Percentiles rank a stretch among this genome's conserved stretches.
phyloP scores from a whole-genome alignment of 2,888 invertebrate genomes.

The Drosophila formosana region DNA sequence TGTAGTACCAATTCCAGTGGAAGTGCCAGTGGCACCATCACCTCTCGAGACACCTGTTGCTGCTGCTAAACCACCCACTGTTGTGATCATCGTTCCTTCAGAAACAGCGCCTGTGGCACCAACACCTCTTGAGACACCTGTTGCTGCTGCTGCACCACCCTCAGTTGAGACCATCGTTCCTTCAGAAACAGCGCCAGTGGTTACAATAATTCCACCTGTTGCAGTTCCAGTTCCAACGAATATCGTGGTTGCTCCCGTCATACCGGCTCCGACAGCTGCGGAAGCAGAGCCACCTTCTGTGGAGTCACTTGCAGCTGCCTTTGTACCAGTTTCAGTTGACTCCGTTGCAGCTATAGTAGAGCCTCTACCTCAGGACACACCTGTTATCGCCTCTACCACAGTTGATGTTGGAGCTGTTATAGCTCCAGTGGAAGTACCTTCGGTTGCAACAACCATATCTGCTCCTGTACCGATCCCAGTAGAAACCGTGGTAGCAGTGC shows the following conservation, averaged over 20 bases:
- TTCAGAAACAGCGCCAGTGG: not conserved
- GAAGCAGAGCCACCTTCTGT: not conserved
- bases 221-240: not conserved
- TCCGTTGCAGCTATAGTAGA: conserved; percentile 1
- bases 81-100: not conserved
- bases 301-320: not conserved
- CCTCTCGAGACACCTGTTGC: not conserved
- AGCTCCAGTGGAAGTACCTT: no score
- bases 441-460: no score
- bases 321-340: not conserved
- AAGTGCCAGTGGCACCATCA: not conserved
- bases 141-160: not conserved
- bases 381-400: no score
- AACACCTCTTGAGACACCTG: not conserved
- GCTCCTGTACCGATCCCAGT: no score
- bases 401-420: no score
- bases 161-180: not conserved
- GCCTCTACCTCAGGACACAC: no score
- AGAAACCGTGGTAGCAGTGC: no score
- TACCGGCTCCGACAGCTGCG: not conserved
- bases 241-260: not conserved
- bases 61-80: not conserved
- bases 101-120: not conserved
- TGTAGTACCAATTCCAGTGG: not conserved
- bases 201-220: not conserved